Evolutionary conservation across 2,113 vertebrate species (phyloP).

Genomic region (Riparia riparia): DNA sequence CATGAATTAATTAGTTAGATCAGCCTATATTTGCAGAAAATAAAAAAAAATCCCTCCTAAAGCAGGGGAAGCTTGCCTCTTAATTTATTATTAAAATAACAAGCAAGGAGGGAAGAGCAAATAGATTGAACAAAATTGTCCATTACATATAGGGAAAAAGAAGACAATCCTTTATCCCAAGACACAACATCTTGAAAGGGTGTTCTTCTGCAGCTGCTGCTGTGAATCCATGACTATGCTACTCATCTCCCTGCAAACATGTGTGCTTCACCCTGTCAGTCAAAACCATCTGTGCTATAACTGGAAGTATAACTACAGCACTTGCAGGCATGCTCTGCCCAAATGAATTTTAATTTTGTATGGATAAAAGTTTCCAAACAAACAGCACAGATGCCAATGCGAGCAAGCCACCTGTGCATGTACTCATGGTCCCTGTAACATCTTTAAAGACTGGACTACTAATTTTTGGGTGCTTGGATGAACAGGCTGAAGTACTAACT

Average conservation of each 20-base stretch:
- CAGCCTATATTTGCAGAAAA: background rate
- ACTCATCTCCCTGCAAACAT: background rate
- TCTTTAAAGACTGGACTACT: background rate
- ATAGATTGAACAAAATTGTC: background rate
- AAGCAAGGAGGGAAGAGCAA: background rate
- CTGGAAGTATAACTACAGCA: background rate
- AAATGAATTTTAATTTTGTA: background rate
- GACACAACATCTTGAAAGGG: background rate
- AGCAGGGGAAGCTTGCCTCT: background rate
- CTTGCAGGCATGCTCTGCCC: background rate
- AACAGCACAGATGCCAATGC: background rate
- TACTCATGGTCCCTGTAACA: background rate
- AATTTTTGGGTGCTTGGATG: background rate
- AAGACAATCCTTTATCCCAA: background rate
- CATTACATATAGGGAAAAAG: background rate
- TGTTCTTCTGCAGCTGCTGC: background rate
- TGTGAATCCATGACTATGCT: background rate
- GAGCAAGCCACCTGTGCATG: background rate
- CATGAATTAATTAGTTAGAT: background rate
- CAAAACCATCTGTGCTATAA: background rate
- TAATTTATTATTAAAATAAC: background rate
- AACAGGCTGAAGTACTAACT: background rate
- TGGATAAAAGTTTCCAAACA: background rate
- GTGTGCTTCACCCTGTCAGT: background rate
- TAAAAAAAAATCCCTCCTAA: background rate